Conservation (phyloP, 2,797 vertebrate genomes). For the Pipistrellus kuhlii region DNA sequence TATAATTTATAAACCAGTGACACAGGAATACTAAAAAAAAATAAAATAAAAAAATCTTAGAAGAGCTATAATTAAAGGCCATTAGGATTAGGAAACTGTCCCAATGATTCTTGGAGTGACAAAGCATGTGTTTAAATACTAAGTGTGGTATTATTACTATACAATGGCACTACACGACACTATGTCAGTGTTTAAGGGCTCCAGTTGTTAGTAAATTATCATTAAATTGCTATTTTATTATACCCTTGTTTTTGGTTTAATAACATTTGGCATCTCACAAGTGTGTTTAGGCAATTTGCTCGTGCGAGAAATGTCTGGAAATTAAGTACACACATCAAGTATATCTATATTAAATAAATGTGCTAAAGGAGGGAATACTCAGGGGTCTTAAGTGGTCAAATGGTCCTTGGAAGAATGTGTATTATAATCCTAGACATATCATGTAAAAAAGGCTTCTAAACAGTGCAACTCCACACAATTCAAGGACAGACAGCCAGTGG, state of each 20-base stretch:
- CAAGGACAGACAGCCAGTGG: not conserved
- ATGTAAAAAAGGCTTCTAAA: slow-evolving; percentile 48
- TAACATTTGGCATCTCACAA: slow-evolving; percentile 81
- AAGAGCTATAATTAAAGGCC: slow-evolving; percentile 77
- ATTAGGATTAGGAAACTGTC: slow-evolving; percentile 59
- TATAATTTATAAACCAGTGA: slow-evolving; percentile 70
- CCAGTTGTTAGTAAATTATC: slow-evolving; percentile 80
- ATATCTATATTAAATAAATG: not conserved
- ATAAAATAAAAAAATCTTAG: not conserved
- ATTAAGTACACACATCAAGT: slow-evolving; percentile 46
- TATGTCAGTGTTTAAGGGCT: slow-evolving; percentile 73
- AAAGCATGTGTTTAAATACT: slow-evolving; percentile 68
- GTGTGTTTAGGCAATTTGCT: slow-evolving; percentile 80
- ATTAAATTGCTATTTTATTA: slow-evolving; percentile 84
- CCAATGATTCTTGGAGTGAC: slow-evolving; percentile 70
- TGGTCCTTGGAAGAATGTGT: slow-evolving; percentile 5
- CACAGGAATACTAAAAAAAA: slow-evolving; percentile 57
- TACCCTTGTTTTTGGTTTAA: slow-evolving; percentile 83
- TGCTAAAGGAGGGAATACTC: not conserved
- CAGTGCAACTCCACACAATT: slow-evolving; percentile 24
- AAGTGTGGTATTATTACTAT: slow-evolving; percentile 65
- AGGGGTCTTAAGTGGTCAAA: slow-evolving; percentile 39
- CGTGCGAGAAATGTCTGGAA: slow-evolving; percentile 71
- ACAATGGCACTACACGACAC: slow-evolving; percentile 49
- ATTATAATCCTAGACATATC: not conserved